Base-by-base conservation (phyloP, 2,113 vertebrate species). In the Raphicerus campestris region DNA sequence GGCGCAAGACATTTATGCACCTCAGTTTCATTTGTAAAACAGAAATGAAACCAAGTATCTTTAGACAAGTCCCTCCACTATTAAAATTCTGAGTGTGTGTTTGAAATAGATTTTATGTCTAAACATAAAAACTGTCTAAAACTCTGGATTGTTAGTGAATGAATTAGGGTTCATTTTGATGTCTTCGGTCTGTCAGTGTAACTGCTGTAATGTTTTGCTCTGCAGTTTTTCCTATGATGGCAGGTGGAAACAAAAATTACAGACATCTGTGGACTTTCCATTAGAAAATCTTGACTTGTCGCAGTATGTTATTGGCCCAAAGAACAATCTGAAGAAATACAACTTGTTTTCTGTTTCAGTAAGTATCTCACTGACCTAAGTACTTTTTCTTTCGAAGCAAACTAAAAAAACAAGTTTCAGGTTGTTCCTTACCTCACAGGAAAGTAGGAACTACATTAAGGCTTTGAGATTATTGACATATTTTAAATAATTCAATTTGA, bases 181-280 rank as follows among this genome's bases (percentile, higher is more conserved):
- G 24, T 82, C 91, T 86, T 78, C 51, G 60, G 16, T 96, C 93
- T 66, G 6, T 56, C 89, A 26, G 19, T 58, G 0, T 42, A 70
- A 97, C 30, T 49, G 2, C 60, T n/a, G 0, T 82, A 80, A 47
- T 90, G 85, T 97, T 98, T 81, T 89, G 15, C 95, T 95, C 61
- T 95, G 66, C 95, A 99, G 99, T 94, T 99, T 99, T 98, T 99
- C 99, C 60, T 99, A 99, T 11, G 99, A 99, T 97, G 99, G 99
- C 78, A 98, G 99, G 84, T 99, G 99, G 99, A 99, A 99, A 87
- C 99, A 99, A 98, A 99, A 99, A 97, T 99, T 99, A 88, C 99
- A 99, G 92, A 99, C 99, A 0, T 98, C 98, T 47, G 99, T 99
- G 60, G 99, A 99, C 98, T 99, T 99, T 96, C 99, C 99, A 2